A percentile compares a stretch with the other conserved stretches of the same genome.
Evolutionary conservation across 2,113 vertebrate genomes (phyloP).

Genomic region (Hemicordylus capensis): DNA sequence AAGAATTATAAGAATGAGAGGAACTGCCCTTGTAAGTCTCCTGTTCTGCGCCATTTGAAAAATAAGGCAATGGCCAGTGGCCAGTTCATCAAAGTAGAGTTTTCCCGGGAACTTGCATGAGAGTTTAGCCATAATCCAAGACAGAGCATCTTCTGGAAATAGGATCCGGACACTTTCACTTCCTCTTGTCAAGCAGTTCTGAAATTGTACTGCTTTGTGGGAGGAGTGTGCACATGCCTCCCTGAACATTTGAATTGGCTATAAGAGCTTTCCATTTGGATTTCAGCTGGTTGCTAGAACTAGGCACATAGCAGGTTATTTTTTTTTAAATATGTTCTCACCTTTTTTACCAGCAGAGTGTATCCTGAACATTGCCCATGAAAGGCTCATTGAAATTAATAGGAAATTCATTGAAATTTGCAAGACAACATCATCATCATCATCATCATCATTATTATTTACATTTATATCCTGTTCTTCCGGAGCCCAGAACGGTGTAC

Average conservation of each 20-base stretch:
- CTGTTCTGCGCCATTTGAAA: neutral
- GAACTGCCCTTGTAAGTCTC: neutral
- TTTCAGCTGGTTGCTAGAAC: neutral
- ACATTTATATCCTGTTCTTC: too few relatives aligned
- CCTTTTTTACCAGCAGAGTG: neutral
- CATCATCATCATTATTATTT: too few relatives aligned
- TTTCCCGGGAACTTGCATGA: neutral
- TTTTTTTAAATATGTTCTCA: neutral
- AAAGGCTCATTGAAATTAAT: neutral
- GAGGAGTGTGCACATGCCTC: neutral
- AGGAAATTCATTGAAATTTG: too few relatives aligned
- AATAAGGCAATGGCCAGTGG: neutral
- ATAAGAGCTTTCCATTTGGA: neutral
- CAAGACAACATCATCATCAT: too few relatives aligned
- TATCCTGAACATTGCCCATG: neutral
- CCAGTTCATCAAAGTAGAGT: neutral
- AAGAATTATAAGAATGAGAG: neutral
- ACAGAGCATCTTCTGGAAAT: neutral
- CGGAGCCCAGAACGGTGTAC: too few relatives aligned
- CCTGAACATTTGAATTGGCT: neutral
- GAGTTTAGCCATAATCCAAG: neutral
- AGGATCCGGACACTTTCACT: neutral
- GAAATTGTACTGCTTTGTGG: neutral
- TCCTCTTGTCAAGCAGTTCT: neutral
- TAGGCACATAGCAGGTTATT: neutral